Evolutionary conservation across 2,113 vertebrate genomes (phyloP).

Genomic region (Benthochromis sp.): DNA sequence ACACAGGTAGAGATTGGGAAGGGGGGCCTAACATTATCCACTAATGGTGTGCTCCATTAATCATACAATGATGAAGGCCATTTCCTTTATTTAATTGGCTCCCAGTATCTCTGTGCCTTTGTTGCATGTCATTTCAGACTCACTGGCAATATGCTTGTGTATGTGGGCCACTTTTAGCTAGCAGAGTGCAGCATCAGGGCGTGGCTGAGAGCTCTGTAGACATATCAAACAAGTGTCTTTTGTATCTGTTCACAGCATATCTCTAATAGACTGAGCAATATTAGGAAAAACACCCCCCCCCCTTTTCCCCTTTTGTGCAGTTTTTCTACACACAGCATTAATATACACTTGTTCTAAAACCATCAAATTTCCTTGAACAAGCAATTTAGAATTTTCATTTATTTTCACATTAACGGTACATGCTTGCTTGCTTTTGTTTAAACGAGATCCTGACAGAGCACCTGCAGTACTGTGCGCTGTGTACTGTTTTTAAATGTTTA

Average conservation of each 20-base stretch:
- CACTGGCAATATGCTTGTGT: neutral
- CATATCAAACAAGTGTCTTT: conserved; percentile 64
- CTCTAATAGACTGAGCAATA: neutral
- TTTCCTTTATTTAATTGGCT: conserved; percentile 70
- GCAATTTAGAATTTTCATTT: neutral
- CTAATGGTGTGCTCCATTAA: conserved; percentile 69
- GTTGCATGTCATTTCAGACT: conserved; percentile 54
- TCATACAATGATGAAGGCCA: conserved; percentile 70
- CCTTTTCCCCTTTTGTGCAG: neutral
- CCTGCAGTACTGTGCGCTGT: neutral
- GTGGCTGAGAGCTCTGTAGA: conserved; percentile 21
- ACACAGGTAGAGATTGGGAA: conserved; percentile 55
- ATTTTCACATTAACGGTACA: neutral
- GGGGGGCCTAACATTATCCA: conserved; percentile 31
- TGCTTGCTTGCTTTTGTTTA: neutral
- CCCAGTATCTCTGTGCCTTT: conserved; percentile 56
- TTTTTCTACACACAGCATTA: neutral
- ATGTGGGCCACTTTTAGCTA: conserved; percentile 14
- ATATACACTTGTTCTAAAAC: neutral
- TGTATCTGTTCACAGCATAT: neutral
- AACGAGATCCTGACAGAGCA: neutral
- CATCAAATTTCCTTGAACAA: neutral
- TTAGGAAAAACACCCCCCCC: neutral
- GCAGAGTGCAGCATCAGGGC: conserved; percentile 14
- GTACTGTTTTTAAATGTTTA: neutral